Conservation (phyloP, 2,113 vertebrate genomes). For the Oostethus manadensis region DNA sequence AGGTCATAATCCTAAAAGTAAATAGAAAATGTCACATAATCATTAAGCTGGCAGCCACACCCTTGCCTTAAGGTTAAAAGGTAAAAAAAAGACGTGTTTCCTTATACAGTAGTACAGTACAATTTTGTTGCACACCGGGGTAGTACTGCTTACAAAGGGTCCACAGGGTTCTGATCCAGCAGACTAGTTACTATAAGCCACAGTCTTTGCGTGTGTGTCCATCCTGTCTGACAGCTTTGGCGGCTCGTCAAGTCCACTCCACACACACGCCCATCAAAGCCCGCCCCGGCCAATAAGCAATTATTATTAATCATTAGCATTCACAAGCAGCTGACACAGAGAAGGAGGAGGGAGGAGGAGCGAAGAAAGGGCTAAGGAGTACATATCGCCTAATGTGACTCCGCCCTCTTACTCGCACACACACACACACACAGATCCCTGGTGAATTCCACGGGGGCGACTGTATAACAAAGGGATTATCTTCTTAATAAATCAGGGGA, state of each 20-base stretch:
- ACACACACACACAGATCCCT: slow-evolving; percentile 24
- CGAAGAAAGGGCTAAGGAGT: slow-evolving; percentile 34
- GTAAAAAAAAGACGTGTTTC: neutral
- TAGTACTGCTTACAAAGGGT: slow-evolving; percentile 25
- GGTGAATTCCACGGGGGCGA: slow-evolving; percentile 27
- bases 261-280: slow-evolving; percentile 54
- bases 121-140: slow-evolving; percentile 5
- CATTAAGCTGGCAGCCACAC: neutral
- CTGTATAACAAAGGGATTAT: slow-evolving; percentile 61
- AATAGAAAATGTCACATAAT: neutral
- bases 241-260: slow-evolving; percentile 59
- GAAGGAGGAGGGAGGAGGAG: slow-evolving; percentile 2
- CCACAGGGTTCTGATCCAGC: slow-evolving; percentile 36
- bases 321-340: slow-evolving; percentile 33
- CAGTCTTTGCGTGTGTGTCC: slow-evolving; percentile 9
- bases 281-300: slow-evolving; percentile 58
- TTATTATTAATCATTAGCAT: slow-evolving; percentile 67
- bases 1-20: neutral
- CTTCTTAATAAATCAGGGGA: slow-evolving; percentile 58
- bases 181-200: slow-evolving; percentile 24
- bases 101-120: no score
- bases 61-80: neutral
- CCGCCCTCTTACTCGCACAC: slow-evolving; percentile 16
- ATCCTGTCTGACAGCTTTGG: slow-evolving; percentile 53
- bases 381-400: slow-evolving; percentile 44